Evolutionary conservation across 1,140 invertebrate genomes (phyloP).

Genomic region (Zeugodacus cucurbitae): DNA sequence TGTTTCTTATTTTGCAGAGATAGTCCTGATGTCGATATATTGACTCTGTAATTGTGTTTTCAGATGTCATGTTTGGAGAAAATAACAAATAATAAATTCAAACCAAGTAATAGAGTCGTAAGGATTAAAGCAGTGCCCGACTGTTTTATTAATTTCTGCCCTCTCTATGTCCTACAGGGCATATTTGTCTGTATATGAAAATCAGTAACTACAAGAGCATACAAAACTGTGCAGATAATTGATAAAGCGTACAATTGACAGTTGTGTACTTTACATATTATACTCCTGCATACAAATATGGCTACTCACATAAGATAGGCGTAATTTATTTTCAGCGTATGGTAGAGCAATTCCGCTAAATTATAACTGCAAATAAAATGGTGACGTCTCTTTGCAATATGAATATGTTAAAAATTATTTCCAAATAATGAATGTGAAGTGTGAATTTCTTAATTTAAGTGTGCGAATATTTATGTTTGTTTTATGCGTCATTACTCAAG

Average conservation of each 20-base stretch:
- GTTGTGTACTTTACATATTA: constrained; percentile 24
- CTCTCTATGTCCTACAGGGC: neutral
- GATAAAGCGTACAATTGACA: constrained; percentile 21
- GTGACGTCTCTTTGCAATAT: neutral
- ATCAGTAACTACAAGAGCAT: neutral
- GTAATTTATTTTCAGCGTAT: neutral
- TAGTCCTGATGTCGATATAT: too few relatives aligned
- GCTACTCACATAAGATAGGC: neutral
- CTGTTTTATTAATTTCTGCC: too few relatives aligned
- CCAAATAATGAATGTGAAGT: neutral
- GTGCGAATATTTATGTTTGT: neutral
- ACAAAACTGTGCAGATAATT: constrained; percentile 27
- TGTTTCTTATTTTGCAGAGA: too few relatives aligned
- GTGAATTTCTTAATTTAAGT: too few relatives aligned
- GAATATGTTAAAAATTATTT: neutral
- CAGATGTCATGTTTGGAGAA: too few relatives aligned
- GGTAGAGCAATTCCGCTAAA: neutral
- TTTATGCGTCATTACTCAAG: neutral
- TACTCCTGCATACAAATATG: neutral
- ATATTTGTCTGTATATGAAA: neutral
- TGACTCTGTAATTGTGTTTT: too few relatives aligned
- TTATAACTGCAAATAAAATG: neutral
- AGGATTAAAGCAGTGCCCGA: too few relatives aligned
- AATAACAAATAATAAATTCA: too few relatives aligned
- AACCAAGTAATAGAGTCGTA: too few relatives aligned